Conservation (phyloP, 2,797 vertebrate genomes). For the Brachyalestes nurse region DNA sequence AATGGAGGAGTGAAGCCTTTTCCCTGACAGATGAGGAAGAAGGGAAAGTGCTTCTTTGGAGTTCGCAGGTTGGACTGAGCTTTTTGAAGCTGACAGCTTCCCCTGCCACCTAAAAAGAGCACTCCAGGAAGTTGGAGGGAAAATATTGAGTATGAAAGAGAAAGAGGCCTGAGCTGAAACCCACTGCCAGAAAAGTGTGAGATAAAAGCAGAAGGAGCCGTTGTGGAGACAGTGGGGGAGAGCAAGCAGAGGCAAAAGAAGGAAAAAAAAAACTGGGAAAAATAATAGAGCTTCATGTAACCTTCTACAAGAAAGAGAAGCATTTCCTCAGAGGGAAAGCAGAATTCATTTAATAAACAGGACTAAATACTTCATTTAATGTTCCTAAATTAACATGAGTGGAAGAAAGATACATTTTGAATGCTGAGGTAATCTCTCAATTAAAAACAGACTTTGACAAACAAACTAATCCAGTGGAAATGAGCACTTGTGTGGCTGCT, state of each 20-base stretch:
- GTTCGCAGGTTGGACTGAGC: constrained; percentile 63
- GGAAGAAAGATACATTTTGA: not conserved
- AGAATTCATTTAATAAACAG: constrained; percentile 35
- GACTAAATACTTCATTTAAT: constrained; percentile 34
- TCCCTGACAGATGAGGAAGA: constrained; percentile 20
- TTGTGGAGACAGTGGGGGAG: constrained; percentile 27
- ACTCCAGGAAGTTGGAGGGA: constrained; percentile 57
- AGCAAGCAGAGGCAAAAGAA: constrained; percentile 33
- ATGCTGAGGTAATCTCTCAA: constrained; percentile 10
- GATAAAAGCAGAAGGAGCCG: constrained; percentile 63
- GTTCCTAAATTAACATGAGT: constrained; percentile 13
- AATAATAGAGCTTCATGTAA: constrained; percentile 48
- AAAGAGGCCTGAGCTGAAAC: constrained; percentile 55
- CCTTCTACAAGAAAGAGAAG: constrained; percentile 33
- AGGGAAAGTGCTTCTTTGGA: constrained; percentile 67
- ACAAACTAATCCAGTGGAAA: not conserved
- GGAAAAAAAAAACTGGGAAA: constrained; percentile 36
- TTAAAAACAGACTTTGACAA: constrained; percentile 16
- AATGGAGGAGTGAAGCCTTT: constrained; percentile 61
- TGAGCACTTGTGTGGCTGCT: not conserved
- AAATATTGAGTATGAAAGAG: constrained; percentile 60
- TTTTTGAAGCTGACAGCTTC: constrained; percentile 74
- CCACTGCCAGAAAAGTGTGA: constrained; percentile 58
- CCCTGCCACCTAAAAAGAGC: constrained; percentile 65
- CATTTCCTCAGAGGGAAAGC: constrained; percentile 30